These are phyloP conservation scores for Heliconius congener DNA, from an alignment of 1,140 invertebrate species.

Conservation along the genomic window DNA sequence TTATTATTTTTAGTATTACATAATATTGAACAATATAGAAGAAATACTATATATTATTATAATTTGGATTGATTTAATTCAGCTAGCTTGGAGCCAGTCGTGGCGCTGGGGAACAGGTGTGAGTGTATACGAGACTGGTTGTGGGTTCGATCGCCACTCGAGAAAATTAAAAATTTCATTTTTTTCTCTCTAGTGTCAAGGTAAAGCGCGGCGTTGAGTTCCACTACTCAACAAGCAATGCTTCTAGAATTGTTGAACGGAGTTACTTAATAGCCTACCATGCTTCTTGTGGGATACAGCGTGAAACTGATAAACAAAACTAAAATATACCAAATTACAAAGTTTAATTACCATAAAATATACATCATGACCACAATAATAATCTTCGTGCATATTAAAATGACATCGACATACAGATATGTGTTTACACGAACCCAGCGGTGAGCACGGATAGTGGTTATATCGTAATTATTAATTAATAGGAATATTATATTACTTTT, in stretches of 20 bases:
- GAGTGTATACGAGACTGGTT: no score
- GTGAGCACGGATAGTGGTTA: neutral
- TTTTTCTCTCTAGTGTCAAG: neutral
- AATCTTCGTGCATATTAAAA: neutral
- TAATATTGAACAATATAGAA: neutral
- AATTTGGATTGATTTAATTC: no score
- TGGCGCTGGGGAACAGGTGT: no score
- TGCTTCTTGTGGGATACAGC: neutral
- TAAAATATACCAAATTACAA: neutral
- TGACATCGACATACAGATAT: neutral
- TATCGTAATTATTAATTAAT: neutral
- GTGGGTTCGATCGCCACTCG: no score
- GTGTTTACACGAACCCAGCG: neutral
- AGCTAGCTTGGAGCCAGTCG: no score
- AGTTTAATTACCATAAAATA: neutral
- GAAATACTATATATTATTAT: no score
- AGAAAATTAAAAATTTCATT: neutral
- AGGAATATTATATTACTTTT: neutral
- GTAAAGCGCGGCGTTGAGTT: neutral
- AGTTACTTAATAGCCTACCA: neutral
- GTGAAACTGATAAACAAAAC: neutral
- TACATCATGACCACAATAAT: neutral
- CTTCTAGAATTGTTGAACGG: neutral
- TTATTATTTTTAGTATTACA: slow-evolving; percentile 3
- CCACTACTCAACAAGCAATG: neutral